These are phyloP conservation scores for Hyla sarda DNA, from an alignment of 2,113 vertebrate species.

Conservation along the genomic window DNA sequence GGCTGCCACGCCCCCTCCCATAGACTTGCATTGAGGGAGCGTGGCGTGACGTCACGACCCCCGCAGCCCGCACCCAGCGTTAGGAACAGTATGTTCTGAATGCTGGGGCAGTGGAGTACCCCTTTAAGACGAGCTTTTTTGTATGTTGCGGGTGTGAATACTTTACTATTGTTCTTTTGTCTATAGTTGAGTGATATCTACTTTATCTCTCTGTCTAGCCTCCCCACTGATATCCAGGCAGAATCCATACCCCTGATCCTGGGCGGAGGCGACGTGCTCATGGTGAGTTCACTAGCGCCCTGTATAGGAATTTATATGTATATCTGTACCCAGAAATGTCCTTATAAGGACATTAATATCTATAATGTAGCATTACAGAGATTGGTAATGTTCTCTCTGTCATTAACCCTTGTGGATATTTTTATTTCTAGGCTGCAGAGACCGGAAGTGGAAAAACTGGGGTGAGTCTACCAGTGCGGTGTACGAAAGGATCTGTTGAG, in stretches of 20 bases:
- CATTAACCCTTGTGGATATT: constrained; percentile 12
- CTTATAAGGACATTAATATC: no score
- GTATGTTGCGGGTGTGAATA: neutral
- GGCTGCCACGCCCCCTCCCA: no score
- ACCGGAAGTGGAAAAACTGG: constrained; percentile 98
- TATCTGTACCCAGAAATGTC: no score
- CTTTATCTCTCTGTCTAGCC: constrained; percentile 71
- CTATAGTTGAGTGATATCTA: neutral
- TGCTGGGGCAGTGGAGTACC: no score
- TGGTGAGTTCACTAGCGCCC: constrained; percentile 75
- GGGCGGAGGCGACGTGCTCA: constrained; percentile 96
- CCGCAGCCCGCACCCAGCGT: no score
- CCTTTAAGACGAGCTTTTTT: no score
- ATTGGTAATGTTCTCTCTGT: neutral
- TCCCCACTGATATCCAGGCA: constrained; percentile 97
- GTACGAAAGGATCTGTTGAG: neutral
- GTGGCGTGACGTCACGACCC: no score
- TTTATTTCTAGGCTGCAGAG: constrained; percentile 86
- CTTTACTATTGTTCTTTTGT: neutral
- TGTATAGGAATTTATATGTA: no score
- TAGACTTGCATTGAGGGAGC: no score
- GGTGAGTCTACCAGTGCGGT: constrained; percentile 77
- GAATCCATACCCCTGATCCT: constrained; percentile 95
- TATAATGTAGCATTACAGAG: no score
- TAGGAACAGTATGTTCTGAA: no score